These are phyloP conservation scores for Pogonocherus hispidulus DNA, from an alignment of 2,888 invertebrate genomes.

Conservation along the genomic window DNA sequence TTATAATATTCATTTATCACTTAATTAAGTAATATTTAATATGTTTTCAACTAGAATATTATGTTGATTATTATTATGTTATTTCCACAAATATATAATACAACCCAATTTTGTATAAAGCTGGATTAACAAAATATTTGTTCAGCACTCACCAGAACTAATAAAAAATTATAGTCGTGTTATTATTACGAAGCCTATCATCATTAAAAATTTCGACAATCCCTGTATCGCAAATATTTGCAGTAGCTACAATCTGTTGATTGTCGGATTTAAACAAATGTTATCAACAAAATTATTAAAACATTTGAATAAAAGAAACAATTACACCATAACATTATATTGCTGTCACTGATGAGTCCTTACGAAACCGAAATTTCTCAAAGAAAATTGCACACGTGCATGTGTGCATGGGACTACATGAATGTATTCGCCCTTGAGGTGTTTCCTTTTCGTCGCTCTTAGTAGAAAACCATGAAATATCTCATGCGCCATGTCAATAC, in stretches of 20 bases:
- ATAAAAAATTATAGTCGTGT: neutral
- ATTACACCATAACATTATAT: no score
- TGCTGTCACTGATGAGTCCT: neutral
- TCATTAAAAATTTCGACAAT: neutral
- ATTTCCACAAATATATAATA: neutral
- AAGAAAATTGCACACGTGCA: no score
- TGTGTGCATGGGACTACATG: no score
- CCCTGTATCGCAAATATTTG: neutral
- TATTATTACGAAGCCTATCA: neutral
- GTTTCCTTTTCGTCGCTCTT: neutral
- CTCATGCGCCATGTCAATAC: neutral
- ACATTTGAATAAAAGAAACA: no score
- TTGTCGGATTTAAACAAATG: no score
- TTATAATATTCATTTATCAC: no score
- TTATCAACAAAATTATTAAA: neutral
- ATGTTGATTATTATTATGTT: neutral
- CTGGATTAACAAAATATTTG: neutral
- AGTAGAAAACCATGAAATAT: neutral
- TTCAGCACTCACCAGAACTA: neutral
- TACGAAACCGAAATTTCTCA: neutral
- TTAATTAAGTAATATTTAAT: no score
- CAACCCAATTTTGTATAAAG: neutral
- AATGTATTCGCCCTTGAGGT: no score
- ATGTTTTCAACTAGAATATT: no score
- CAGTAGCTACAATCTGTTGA: no score